phyloP scores from a whole-genome alignment of 2,888 invertebrate species.

The Netelia virgata region DNA sequence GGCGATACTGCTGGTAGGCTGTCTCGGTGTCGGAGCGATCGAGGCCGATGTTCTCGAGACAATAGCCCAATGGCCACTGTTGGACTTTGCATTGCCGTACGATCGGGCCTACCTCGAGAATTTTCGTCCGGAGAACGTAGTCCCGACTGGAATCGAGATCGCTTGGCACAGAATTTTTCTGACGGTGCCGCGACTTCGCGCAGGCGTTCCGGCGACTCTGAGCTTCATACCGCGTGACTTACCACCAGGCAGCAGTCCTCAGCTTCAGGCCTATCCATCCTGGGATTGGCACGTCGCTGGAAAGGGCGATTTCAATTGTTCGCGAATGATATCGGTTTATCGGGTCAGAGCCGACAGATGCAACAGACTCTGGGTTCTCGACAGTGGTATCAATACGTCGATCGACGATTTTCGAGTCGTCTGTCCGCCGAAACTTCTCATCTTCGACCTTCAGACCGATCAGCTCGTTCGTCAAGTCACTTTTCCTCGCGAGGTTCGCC shows the following conservation, averaged over 20 bases:
- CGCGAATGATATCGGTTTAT: slow-evolving; percentile 92
- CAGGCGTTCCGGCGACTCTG: slow-evolving; percentile 92
- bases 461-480: slow-evolving; percentile 89
- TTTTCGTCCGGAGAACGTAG: slow-evolving; percentile 90
- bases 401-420: slow-evolving; percentile 88
- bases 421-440: slow-evolving; percentile 93
- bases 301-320: slow-evolving; percentile 90
- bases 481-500: slow-evolving; percentile 88
- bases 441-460: slow-evolving; percentile 92
- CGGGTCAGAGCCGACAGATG: slow-evolving; percentile 92
- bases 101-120: slow-evolving; percentile 80
- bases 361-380: slow-evolving; percentile 93
- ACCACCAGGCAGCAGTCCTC: slow-evolving; percentile 89
- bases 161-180: slow-evolving; percentile 90
- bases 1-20: slow-evolving; percentile 64
- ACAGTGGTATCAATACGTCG: slow-evolving; percentile 91
- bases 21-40: neutral
- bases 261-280: slow-evolving; percentile 90
- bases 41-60: slow-evolving; percentile 80
- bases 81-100: slow-evolving; percentile 83
- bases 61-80: slow-evolving; percentile 84
- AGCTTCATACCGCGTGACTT: slow-evolving; percentile 89
- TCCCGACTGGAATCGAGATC: slow-evolving; percentile 92
- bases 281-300: slow-evolving; percentile 92
- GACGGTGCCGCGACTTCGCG: slow-evolving; percentile 90